These are phyloP conservation scores for Habroteleia sp. DNA, from an alignment of 2,888 invertebrate species.

Conservation along the genomic window DNA sequence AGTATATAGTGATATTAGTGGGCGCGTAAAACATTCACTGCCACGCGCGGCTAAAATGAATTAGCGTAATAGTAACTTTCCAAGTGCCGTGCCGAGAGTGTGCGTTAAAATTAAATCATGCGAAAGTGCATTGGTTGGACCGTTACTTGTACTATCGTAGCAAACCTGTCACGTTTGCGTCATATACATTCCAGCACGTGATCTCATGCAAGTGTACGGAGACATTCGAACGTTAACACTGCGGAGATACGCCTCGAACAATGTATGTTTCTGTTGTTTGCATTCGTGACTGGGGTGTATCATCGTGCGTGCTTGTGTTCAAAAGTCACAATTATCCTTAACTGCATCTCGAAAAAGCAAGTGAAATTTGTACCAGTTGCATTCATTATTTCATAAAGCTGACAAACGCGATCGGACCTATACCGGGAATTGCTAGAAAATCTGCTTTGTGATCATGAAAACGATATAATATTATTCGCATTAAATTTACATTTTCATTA, in stretches of 20 bases:
- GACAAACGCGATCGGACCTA: neutral
- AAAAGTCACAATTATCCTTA: slow-evolving; percentile 40
- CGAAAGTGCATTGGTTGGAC: slow-evolving; percentile 51
- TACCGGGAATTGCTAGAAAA: no score
- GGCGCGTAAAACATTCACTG: slow-evolving; percentile 5
- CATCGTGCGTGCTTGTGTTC: slow-evolving; percentile 18
- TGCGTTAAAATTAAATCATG: slow-evolving; percentile 43
- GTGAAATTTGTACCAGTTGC: slow-evolving; percentile 22
- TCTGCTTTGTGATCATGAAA: no score
- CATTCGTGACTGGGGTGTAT: slow-evolving; percentile 34
- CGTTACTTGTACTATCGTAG: slow-evolving; percentile 56
- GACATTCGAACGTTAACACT: slow-evolving; percentile 32
- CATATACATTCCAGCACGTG: slow-evolving; percentile 61
- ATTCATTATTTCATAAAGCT: neutral
- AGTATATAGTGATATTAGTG: no score
- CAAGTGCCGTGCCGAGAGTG: slow-evolving; percentile 16
- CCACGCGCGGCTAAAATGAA: slow-evolving; percentile 12
- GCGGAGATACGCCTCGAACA: slow-evolving; percentile 34
- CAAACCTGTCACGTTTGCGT: slow-evolving; percentile 61
- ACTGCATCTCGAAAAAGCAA: slow-evolving; percentile 13
- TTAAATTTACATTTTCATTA: no score
- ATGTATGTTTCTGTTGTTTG: slow-evolving; percentile 41
- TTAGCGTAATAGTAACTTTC: slow-evolving; percentile 29
- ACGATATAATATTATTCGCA: no score
- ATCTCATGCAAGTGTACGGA: slow-evolving; percentile 54